phyloP scores from a whole-genome alignment of 2,888 invertebrate species.

The Cephus pulcher region DNA sequence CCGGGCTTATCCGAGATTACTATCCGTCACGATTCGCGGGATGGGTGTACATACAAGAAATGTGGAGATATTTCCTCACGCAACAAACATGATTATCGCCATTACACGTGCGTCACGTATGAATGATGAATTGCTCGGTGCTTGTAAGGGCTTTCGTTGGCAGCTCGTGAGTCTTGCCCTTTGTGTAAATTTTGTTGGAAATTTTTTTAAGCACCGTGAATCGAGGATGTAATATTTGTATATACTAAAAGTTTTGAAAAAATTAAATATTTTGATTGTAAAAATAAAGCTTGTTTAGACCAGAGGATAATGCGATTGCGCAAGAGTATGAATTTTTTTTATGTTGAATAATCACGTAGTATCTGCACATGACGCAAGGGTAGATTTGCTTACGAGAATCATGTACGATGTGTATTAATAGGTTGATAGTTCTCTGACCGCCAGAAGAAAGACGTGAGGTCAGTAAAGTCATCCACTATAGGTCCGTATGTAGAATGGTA shows the following conservation, averaged over 20 bases:
- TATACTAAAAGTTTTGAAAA: background rate
- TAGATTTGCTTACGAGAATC: background rate
- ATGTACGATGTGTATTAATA: constrained; percentile 1
- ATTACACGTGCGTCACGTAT: constrained; percentile 1
- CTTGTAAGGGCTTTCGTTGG: background rate
- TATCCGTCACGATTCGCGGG: background rate
- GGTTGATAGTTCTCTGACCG: constrained; percentile 1
- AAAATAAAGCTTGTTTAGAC: background rate
- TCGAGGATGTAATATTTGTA: background rate
- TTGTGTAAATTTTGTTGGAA: background rate
- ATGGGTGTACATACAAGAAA: background rate
- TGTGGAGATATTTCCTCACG: background rate
- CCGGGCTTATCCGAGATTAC: background rate
- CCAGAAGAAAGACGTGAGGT: constrained; percentile 4
- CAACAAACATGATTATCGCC: background rate
- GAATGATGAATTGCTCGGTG: background rate
- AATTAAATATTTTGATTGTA: background rate
- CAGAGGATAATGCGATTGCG: background rate
- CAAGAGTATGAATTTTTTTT: background rate
- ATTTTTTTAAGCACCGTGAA: background rate
- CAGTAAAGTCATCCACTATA: background rate
- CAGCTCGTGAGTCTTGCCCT: background rate
- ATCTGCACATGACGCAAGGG: background rate
- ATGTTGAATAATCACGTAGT: background rate
- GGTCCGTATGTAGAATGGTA: background rate